Conservation (phyloP, 2,888 invertebrate species). For the Colletes collaris region DNA sequence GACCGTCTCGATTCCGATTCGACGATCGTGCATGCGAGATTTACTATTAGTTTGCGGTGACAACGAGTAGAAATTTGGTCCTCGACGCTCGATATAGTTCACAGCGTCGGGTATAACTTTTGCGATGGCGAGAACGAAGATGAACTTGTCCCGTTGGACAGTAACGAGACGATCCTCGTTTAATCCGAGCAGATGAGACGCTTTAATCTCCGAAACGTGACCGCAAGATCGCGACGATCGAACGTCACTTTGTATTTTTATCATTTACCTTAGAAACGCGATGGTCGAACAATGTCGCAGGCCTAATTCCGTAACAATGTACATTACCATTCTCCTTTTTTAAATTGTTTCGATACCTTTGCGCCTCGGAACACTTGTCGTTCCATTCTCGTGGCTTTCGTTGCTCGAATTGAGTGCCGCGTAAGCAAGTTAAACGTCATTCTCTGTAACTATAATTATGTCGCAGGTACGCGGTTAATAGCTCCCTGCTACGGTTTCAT, state of each 20-base stretch:
- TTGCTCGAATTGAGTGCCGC: background rate
- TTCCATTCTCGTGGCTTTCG: background rate
- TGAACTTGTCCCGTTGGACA: background rate
- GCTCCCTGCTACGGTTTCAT: background rate
- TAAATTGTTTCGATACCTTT: background rate
- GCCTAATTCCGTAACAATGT: background rate
- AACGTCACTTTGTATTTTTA: background rate
- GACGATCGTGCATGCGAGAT: background rate
- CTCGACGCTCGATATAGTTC: background rate
- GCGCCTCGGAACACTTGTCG: background rate
- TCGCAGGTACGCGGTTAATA: background rate
- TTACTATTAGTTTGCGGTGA: background rate
- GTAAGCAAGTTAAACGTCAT: background rate
- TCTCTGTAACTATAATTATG: background rate
- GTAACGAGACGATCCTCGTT: conserved; percentile 7
- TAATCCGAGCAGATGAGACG: background rate
- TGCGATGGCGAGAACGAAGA: background rate
- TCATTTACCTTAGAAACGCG: background rate
- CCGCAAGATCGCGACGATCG: background rate
- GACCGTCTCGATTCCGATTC: conserved; percentile 1
- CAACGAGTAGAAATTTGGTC: background rate
- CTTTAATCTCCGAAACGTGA: conserved; percentile 9
- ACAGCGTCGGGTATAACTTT: background rate
- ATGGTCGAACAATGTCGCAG: background rate
- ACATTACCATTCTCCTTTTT: no score